These are phyloP conservation scores for Mellilla xanthometata DNA, from an alignment of 2,888 invertebrate species.

Conservation along the genomic window DNA sequence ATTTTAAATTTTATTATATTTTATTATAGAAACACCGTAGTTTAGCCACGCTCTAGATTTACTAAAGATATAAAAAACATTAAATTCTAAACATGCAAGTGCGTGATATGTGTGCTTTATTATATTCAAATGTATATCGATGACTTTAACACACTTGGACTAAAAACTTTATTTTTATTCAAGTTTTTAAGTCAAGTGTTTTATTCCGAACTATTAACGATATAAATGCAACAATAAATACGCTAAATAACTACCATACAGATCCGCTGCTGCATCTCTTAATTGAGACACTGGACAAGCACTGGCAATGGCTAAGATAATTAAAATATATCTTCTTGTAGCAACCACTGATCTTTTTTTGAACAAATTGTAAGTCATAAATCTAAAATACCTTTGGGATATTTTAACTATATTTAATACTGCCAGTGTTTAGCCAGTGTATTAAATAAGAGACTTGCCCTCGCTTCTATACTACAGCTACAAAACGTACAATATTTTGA, in stretches of 20 bases:
- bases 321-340: too few species aligned
- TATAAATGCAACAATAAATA: constrained; percentile 14
- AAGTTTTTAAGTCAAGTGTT: constrained; percentile 5
- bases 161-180: constrained; percentile 7
- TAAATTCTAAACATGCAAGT: constrained; percentile 50
- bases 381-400: too few species aligned
- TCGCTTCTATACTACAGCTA: neutral
- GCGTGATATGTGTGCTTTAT: constrained; percentile 58
- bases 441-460: too few species aligned
- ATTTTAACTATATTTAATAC: too few species aligned
- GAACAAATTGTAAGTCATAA: too few species aligned
- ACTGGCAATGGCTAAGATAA: too few species aligned
- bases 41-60: constrained; percentile 15
- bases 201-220: constrained; percentile 6
- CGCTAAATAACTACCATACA: constrained; percentile 5
- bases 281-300: too few species aligned
- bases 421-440: too few species aligned
- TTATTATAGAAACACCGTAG: too few species aligned
- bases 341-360: too few species aligned
- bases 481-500: constrained; percentile 2
- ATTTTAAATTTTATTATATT: too few species aligned
- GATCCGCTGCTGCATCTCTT: neutral
- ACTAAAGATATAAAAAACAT: constrained; percentile 33
- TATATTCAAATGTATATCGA: constrained; percentile 27
- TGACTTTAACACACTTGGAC: constrained; percentile 12